Evolutionary conservation across 2,113 vertebrate genomes (phyloP).

Genomic region (Struthio camelus): DNA sequence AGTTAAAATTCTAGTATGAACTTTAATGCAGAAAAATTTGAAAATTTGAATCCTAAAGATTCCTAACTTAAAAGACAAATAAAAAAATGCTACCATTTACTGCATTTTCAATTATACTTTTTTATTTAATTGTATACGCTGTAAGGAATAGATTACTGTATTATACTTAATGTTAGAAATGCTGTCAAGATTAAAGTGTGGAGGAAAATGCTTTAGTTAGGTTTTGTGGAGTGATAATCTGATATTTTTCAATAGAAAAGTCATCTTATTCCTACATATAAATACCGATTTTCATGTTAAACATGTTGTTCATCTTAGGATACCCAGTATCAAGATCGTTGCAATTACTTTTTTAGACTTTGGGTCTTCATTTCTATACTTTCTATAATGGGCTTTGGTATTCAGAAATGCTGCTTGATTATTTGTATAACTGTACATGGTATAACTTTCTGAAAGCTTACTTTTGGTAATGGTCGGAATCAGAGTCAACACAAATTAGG

Average conservation of each 20-base stretch:
- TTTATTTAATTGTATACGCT: background rate
- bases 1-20: background rate
- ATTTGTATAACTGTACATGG: background rate
- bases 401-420: background rate
- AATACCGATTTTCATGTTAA: background rate
- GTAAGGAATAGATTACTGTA: background rate
- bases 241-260: background rate
- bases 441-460: background rate
- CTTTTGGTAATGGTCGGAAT: background rate
- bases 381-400: background rate
- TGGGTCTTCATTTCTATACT: background rate
- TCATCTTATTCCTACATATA: background rate
- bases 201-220: background rate
- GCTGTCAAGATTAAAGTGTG: background rate
- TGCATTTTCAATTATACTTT: background rate
- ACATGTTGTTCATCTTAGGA: background rate
- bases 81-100: background rate
- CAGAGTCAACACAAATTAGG: background rate
- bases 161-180: background rate
- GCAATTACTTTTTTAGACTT: background rate
- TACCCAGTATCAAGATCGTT: background rate
- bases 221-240: background rate
- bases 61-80: background rate
- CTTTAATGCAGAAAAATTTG: background rate
- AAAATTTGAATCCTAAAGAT: background rate